phyloP scores from a whole-genome alignment of 2,113 vertebrate genomes.

The Hippolais icterina region DNA sequence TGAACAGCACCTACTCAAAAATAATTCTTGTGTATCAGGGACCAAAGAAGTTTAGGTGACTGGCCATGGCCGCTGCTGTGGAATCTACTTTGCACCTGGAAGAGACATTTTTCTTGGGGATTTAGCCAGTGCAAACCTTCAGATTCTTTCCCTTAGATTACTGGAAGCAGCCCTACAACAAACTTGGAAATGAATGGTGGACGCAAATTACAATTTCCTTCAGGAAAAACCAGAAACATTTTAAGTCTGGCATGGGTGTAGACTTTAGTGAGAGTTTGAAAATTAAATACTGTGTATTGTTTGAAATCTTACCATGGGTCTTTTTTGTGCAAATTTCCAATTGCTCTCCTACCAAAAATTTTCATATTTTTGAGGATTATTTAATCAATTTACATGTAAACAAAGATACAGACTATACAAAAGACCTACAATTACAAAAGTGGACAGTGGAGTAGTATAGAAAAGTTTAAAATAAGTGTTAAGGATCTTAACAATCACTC shows the following conservation, averaged over 20 bases:
- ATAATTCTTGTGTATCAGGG: neutral
- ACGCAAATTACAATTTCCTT: neutral
- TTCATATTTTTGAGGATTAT: neutral
- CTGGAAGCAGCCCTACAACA: neutral
- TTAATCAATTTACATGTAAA: neutral
- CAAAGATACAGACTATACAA: neutral
- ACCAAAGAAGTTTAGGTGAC: neutral
- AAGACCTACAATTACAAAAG: neutral
- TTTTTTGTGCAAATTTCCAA: neutral
- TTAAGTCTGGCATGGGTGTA: neutral
- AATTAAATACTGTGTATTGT: neutral
- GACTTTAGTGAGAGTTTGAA: neutral
- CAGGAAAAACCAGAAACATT: rapidly evolving
- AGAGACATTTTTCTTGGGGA: neutral
- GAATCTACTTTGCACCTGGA: neutral
- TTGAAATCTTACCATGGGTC: neutral
- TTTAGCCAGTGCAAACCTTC: neutral
- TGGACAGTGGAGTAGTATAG: neutral
- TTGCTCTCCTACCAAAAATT: neutral
- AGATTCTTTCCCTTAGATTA: neutral
- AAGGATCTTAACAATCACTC: neutral
- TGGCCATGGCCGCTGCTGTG: too few relatives aligned
- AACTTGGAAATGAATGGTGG: neutral
- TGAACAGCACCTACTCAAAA: neutral
- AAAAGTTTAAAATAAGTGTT: neutral